Evolutionary conservation across 1,140 invertebrate species (phyloP).

Genomic region (Bactericera cockerelli): DNA sequence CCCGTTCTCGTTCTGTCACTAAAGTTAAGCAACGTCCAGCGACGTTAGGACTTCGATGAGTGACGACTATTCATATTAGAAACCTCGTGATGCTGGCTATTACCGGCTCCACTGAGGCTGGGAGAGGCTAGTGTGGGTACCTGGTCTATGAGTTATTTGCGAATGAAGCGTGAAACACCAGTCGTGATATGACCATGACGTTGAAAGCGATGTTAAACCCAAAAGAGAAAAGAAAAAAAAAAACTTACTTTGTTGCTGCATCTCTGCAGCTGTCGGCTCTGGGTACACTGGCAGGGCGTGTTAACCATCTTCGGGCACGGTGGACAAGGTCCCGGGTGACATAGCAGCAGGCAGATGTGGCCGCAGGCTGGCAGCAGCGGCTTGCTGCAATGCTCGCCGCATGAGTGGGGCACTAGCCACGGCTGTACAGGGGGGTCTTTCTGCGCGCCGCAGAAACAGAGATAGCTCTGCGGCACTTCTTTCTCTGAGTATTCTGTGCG

Average conservation of each 20-base stretch:
- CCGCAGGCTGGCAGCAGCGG: slow-evolving; percentile 58
- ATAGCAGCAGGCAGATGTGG: slow-evolving; percentile 64
- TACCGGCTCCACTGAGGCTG: no score
- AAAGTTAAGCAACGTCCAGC: no score
- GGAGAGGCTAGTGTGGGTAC: no score
- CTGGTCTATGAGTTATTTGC: no score
- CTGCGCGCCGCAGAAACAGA: slow-evolving; percentile 73
- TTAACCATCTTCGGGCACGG: slow-evolving; percentile 66
- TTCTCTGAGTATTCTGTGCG: slow-evolving; percentile 55
- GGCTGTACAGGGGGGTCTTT: slow-evolving; percentile 60
- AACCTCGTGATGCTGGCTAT: no score
- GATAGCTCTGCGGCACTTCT: slow-evolving; percentile 60
- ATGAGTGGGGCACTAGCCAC: slow-evolving; percentile 81
- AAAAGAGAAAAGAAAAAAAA: no score
- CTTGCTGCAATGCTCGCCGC: slow-evolving; percentile 69
- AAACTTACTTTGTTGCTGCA: slow-evolving; percentile 49
- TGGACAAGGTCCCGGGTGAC: slow-evolving; percentile 81
- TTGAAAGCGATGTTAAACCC: no score
- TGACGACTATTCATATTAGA: no score
- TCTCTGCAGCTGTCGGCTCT: slow-evolving; percentile 42
- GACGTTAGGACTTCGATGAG: no score
- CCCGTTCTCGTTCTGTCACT: no score
- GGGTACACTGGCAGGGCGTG: slow-evolving; percentile 52
- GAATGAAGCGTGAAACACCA: no score
- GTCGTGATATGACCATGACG: no score